A percentile compares a stretch with the other conserved stretches of the same genome.
Conservation (phyloP, 1,140 invertebrate genomes). For the Cyclina sinensis region DNA sequence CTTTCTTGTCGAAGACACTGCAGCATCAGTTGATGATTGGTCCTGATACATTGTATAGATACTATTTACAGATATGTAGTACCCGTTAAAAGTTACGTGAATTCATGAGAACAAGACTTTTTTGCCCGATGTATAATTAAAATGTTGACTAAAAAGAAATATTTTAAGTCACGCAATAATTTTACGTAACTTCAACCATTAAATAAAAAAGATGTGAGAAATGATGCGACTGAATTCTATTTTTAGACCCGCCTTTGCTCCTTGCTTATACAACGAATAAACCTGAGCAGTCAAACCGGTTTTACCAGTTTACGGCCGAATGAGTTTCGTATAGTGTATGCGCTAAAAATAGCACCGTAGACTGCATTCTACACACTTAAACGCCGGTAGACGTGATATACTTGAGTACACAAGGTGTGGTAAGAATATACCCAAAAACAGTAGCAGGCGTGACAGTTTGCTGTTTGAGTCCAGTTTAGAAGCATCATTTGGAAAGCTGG, state of each 20-base stretch:
- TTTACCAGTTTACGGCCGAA: slow-evolving; percentile 54
- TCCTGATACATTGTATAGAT: no score
- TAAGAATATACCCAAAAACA: slow-evolving; percentile 54
- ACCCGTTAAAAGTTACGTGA: no score
- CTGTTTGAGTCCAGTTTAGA: neutral
- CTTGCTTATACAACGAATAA: slow-evolving; percentile 13
- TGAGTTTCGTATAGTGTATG: slow-evolving; percentile 21
- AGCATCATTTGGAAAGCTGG: neutral
- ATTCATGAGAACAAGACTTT: no score
- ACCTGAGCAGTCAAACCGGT: slow-evolving; percentile 63
- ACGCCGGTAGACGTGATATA: slow-evolving; percentile 41
- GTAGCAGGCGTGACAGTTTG: slow-evolving; percentile 9
- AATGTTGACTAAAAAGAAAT: no score
- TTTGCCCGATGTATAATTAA: no score
- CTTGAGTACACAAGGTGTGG: slow-evolving; percentile 60
- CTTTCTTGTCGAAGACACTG: no score
- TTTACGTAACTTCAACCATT: neutral
- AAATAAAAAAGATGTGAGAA: neutral
- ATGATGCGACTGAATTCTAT: neutral
- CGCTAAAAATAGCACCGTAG: slow-evolving; percentile 37
- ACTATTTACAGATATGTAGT: no score
- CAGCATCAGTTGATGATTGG: no score
- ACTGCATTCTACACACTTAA: slow-evolving; percentile 16
- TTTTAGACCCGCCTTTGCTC: neutral
- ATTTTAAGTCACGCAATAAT: no score